These are phyloP conservation scores for Branchinecta lynchi DNA, from an alignment of 1,140 invertebrate species.

Conservation along the genomic window DNA sequence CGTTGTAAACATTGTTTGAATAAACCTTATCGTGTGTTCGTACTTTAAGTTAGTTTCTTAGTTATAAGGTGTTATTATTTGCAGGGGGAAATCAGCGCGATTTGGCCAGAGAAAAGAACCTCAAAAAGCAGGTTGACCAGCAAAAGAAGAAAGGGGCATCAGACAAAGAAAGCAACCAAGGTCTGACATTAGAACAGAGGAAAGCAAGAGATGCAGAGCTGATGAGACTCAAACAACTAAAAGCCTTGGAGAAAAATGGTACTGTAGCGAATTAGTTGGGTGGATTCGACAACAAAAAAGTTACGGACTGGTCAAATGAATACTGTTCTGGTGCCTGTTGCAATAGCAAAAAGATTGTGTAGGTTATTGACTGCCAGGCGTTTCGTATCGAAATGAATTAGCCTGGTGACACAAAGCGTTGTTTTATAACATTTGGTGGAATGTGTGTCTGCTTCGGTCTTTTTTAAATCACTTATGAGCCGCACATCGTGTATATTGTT, in stretches of 20 bases:
- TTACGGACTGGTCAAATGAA: too few relatives aligned
- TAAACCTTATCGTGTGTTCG: too few relatives aligned
- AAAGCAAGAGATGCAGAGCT: conserved; percentile 63
- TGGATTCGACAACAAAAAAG: too few relatives aligned
- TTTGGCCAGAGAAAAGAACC: conserved; percentile 60
- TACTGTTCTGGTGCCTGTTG: too few relatives aligned
- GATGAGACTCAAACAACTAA: conserved; percentile 56
- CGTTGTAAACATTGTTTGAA: too few relatives aligned
- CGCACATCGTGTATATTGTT: too few relatives aligned
- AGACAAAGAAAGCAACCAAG: conserved; percentile 46
- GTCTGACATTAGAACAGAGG: conserved; percentile 54
- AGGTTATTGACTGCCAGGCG: neutral
- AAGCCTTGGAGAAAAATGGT: neutral
- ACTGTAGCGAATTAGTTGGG: neutral
- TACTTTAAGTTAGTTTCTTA: too few relatives aligned
- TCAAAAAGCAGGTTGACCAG: conserved; percentile 55
- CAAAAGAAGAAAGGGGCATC: conserved; percentile 45
- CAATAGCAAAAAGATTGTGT: too few relatives aligned
- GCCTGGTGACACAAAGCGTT: too few relatives aligned
- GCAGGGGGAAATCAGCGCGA: conserved; percentile 66
- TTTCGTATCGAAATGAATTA: neutral
- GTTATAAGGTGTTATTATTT: neutral
- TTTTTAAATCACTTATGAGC: too few relatives aligned
- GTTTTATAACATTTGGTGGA: too few relatives aligned
- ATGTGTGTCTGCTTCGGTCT: too few relatives aligned